These are phyloP conservation scores for Kuschelorhynchus macadamiae DNA, from an alignment of 2,888 invertebrate species.

Conservation along the genomic window DNA sequence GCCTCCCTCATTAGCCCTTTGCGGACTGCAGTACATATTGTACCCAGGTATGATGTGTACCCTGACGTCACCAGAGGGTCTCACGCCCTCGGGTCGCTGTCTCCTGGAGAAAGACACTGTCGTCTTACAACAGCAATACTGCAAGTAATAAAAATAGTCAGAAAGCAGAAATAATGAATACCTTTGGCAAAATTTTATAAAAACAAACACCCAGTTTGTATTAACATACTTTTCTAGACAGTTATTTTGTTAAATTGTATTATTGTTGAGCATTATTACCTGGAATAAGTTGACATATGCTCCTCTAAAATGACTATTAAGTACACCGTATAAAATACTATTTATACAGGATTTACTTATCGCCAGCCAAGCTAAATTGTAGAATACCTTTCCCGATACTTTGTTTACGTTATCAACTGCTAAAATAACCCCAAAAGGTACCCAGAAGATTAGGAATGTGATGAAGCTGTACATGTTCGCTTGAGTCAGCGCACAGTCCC, in stretches of 20 bases:
- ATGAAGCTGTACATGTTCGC: conserved; percentile 78
- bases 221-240: no score
- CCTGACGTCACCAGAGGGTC: conserved; percentile 75
- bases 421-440: conserved; percentile 77
- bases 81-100: conserved; percentile 69
- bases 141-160: conserved; percentile 22
- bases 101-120: conserved; percentile 78
- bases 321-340: conserved; percentile 76
- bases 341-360: conserved; percentile 79
- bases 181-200: no score
- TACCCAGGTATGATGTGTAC: conserved; percentile 83
- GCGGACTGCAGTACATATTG: conserved; percentile 78
- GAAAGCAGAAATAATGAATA: no score
- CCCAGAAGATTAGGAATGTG: conserved; percentile 77
- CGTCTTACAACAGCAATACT: conserved; percentile 86
- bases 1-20: conserved; percentile 67
- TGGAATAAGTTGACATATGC: conserved; percentile 81
- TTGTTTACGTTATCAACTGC: conserved; percentile 71
- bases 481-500: conserved; percentile 75
- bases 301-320: conserved; percentile 78
- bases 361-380: conserved; percentile 79
- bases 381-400: conserved; percentile 72
- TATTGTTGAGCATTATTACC: no score
- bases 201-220: no score
- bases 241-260: no score